Percentiles rank a stretch among this genome's conserved stretches.
Conservation (phyloP, 2,113 vertebrate genomes). For the Scortum barcoo region DNA sequence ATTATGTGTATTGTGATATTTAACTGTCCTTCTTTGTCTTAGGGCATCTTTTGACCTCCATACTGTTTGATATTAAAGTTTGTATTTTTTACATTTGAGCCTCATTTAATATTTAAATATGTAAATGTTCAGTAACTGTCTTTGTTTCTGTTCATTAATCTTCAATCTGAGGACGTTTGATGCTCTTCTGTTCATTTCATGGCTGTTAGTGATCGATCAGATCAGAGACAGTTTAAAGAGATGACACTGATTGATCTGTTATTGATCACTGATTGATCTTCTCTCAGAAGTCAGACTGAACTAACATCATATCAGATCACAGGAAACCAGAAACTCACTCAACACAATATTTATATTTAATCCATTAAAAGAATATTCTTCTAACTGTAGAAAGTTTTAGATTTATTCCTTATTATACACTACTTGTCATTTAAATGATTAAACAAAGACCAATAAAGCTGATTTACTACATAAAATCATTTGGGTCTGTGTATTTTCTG, state of each 20-base stretch:
- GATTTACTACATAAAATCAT: too few species aligned
- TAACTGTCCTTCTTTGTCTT: too few species aligned
- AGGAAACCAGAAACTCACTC: neutral
- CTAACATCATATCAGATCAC: neutral
- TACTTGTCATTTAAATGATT: neutral
- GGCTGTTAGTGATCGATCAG: slow-evolving; percentile 12
- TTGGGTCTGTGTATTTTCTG: too few species aligned
- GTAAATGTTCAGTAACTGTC: neutral
- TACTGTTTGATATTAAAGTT: too few species aligned
- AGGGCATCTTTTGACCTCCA: too few species aligned
- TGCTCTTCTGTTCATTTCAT: neutral
- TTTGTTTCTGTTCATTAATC: neutral
- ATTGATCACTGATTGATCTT: slow-evolving; percentile 36
- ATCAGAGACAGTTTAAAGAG: slow-evolving; percentile 27
- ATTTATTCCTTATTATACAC: neutral
- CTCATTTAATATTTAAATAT: neutral
- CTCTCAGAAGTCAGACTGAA: slow-evolving; percentile 1
- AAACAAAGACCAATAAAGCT: too few species aligned
- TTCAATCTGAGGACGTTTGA: neutral
- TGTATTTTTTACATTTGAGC: neutral
- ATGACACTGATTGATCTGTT: slow-evolving; percentile 36
- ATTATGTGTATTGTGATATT: too few species aligned
- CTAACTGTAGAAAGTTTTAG: neutral
- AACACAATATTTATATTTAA: too few species aligned
- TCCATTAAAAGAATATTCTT: too few species aligned